Conservation (phyloP, 2,797 vertebrate genomes). For the Myotis pilosus region DNA sequence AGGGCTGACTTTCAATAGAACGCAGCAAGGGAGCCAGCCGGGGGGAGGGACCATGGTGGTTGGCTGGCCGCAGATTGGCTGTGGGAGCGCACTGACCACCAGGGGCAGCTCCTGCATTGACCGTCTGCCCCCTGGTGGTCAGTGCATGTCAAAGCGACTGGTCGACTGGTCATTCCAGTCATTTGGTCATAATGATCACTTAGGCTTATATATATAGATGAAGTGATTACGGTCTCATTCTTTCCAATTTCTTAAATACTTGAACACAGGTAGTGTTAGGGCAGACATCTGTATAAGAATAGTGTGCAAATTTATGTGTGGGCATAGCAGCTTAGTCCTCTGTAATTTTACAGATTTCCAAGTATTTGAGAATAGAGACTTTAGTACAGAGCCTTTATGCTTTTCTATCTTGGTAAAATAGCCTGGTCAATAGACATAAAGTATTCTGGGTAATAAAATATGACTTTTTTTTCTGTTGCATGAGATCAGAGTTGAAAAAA, state of each 20-base stretch:
- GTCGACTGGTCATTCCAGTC: too few relatives aligned
- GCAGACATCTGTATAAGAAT: not conserved
- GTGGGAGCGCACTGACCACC: too few relatives aligned
- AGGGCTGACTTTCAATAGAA: too few relatives aligned
- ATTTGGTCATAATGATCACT: too few relatives aligned
- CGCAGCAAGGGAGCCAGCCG: too few relatives aligned
- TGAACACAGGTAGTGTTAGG: not conserved
- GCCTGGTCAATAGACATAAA: slow-evolving; percentile 35
- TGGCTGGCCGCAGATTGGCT: too few relatives aligned
- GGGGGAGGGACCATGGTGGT: too few relatives aligned
- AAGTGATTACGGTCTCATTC: not conserved
- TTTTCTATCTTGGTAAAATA: not conserved
- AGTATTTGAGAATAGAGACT: not conserved
- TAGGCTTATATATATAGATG: too few relatives aligned
- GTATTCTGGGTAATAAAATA: slow-evolving; percentile 39
- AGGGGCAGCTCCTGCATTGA: too few relatives aligned
- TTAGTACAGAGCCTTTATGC: not conserved
- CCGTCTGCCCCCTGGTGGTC: too few relatives aligned
- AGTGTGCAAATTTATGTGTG: not conserved
- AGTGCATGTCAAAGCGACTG: too few relatives aligned
- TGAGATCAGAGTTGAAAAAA: slow-evolving; percentile 44
- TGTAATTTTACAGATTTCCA: not conserved
- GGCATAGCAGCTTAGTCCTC: not conserved
- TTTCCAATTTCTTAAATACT: not conserved
- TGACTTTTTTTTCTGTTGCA: slow-evolving; percentile 30